Evolutionary conservation across 2,113 vertebrate genomes (phyloP), one percentile per base, ranked within the genome.

Genomic region (Ceyx melanurus): DNA sequence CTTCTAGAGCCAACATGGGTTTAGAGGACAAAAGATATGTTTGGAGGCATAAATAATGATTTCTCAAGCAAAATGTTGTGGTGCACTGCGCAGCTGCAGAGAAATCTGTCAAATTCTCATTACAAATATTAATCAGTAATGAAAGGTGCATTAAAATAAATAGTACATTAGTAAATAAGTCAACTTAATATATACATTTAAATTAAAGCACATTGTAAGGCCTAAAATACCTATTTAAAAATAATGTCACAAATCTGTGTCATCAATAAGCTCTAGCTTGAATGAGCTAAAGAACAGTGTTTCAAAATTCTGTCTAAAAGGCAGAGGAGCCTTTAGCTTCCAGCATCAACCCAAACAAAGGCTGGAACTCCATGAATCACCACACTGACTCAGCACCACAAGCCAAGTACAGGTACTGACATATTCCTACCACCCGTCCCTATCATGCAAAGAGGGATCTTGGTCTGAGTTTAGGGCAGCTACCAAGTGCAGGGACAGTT

Each of bases 391-490:
- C 31, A 28, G 14, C 53, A 54, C 13, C 1, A 6, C 0, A 11
- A 82, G n/a, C n/a, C 4, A 3, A 26, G 29, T 1, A 11, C 4
- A 3, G 42, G 23, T 37, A 51, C 60, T 42, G 42, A 13, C 22
- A 2, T 8, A 51, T 28, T 80, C 17, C 74, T 60, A 56, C 25
- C 73, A 65, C 4, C 70, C 74, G 46, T 6, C 40, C n/a, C 70
- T 42, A 3, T 3, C 0, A 0, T 25, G 25, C 45, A 65, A 26
- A 22, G 61, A 18, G 9, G 72, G 54, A 5, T 48, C 56, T 15
- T 20, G 8, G 2, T 70, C 12, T 15, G 37, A 90, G 62, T 43
- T 61, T 22, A 54, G 65, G 13, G 54, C 31, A 77, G 23, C 64
- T 42, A 37, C 9, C 67, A 71, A 35, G 9, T 50, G 11, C 61